phyloP scores from a whole-genome alignment of 1,140 invertebrate species.

The Nephila pilipes region DNA sequence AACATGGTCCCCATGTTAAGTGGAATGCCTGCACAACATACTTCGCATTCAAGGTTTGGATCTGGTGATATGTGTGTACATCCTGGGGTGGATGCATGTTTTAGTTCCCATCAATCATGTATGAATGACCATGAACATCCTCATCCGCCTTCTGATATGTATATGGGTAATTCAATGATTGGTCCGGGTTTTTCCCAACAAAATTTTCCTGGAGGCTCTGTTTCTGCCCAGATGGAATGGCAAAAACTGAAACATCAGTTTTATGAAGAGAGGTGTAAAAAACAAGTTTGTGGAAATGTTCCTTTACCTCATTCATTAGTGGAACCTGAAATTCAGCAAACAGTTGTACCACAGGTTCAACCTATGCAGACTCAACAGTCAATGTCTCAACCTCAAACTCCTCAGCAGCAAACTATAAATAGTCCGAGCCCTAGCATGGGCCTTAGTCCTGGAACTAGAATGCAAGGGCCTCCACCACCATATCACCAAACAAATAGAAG shows the following conservation, averaged over 20 bases:
- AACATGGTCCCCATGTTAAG: conserved; percentile 78
- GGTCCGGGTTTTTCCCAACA: conserved; percentile 78
- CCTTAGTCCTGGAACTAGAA: conserved; percentile 81
- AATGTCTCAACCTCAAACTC: conserved; percentile 31
- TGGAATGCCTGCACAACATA: conserved; percentile 78
- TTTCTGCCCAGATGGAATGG: conserved; percentile 84
- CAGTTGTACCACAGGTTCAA: conserved; percentile 31
- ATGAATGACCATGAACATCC: conserved; percentile 73
- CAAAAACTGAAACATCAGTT: conserved; percentile 88
- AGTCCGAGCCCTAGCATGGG: conserved; percentile 78
- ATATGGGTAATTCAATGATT: conserved; percentile 79
- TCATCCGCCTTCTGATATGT: conserved; percentile 67
- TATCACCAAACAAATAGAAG: conserved; percentile 91
- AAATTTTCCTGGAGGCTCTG: conserved; percentile 79
- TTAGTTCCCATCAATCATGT: conserved; percentile 76
- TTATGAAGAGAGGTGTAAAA: conserved; percentile 80
- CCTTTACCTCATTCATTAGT: conserved; percentile 61
- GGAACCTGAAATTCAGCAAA: conserved; percentile 39
- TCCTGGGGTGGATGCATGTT: conserved; percentile 70
- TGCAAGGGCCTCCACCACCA: conserved; percentile 91
- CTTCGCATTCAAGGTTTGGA: conserved; percentile 68
- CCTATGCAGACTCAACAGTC: neutral
- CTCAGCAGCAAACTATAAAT: conserved; percentile 76
- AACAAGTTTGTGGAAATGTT: conserved; percentile 79
- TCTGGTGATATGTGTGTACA: conserved; percentile 75